Evolutionary conservation across 1,140 invertebrate genomes (phyloP).

Genomic region (Oreohelix idahoensis): DNA sequence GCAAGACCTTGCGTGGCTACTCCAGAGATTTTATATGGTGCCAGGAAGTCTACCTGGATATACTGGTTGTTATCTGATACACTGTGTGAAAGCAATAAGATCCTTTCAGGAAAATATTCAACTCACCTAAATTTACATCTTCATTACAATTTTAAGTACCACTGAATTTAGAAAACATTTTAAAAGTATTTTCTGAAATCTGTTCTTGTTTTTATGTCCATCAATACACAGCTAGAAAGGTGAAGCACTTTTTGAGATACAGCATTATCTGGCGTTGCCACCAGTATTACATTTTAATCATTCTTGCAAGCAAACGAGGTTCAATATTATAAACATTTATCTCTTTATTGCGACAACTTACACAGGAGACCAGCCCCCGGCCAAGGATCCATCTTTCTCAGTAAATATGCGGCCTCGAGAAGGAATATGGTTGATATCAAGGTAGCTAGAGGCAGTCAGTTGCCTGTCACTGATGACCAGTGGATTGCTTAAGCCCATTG

Average conservation of each 20-base stretch:
- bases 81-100: slow-evolving; percentile 41
- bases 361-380: slow-evolving; percentile 63
- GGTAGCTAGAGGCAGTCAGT: slow-evolving; percentile 50
- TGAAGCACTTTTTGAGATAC: no score
- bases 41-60: slow-evolving; percentile 79
- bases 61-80: slow-evolving; percentile 55
- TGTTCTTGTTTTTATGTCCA: no score
- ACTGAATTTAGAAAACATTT: background rate
- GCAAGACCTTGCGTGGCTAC: slow-evolving; percentile 79
- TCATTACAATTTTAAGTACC: background rate
- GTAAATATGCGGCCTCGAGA: slow-evolving; percentile 55
- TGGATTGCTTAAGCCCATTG: slow-evolving; percentile 59
- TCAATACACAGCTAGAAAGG: no score
- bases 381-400: slow-evolving; percentile 49
- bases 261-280: no score
- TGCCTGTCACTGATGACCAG: slow-evolving; percentile 50
- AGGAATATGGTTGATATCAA: slow-evolving; percentile 48
- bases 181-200: no score
- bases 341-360: slow-evolving; percentile 26
- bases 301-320: no score
- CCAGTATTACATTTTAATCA: no score
- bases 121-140: no score
- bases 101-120: background rate
- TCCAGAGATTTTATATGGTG: slow-evolving; percentile 83
- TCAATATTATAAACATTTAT: no score